Percentiles rank a stretch among this genome's conserved stretches.
These are phyloP conservation scores for Nothocercus julius DNA, from an alignment of 2,113 vertebrate species.

Conservation along the genomic window DNA sequence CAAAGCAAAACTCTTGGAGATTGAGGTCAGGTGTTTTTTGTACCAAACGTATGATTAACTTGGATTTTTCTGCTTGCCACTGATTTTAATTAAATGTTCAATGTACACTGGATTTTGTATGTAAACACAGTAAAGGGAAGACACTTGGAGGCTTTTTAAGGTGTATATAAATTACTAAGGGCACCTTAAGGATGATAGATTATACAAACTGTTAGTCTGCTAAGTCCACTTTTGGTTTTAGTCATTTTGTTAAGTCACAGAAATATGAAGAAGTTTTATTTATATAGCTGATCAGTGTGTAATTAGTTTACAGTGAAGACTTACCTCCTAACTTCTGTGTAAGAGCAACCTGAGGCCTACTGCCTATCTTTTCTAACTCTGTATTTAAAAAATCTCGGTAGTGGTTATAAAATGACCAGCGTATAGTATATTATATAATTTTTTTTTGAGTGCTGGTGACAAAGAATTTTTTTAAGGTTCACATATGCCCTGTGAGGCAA, in stretches of 20 bases:
- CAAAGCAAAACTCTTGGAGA: not conserved
- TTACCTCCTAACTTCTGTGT: not conserved
- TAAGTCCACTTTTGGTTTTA: not conserved
- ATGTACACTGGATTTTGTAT: not conserved
- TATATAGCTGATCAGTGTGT: not conserved
- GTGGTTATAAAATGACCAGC: not conserved
- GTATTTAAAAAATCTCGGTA: not conserved
- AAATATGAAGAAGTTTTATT: not conserved
- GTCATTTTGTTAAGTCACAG: not conserved
- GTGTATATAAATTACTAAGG: not conserved
- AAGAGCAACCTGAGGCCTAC: not conserved
- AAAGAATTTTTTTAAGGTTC: not conserved
- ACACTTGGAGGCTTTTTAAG: not conserved
- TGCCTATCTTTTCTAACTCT: not conserved
- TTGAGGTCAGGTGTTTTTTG: not conserved
- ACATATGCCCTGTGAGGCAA: not conserved
- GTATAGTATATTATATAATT: not conserved
- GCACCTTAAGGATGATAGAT: not conserved
- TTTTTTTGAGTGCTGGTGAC: not conserved
- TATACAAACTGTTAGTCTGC: not conserved
- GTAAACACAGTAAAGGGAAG: not conserved
- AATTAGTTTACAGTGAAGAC: not conserved
- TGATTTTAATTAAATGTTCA: not conserved
- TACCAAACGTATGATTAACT: not conserved
- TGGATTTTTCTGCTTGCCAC: not conserved